These are phyloP conservation scores for Rhinogobio ventralis DNA, from an alignment of 2,797 vertebrate genomes.

Conservation along the genomic window DNA sequence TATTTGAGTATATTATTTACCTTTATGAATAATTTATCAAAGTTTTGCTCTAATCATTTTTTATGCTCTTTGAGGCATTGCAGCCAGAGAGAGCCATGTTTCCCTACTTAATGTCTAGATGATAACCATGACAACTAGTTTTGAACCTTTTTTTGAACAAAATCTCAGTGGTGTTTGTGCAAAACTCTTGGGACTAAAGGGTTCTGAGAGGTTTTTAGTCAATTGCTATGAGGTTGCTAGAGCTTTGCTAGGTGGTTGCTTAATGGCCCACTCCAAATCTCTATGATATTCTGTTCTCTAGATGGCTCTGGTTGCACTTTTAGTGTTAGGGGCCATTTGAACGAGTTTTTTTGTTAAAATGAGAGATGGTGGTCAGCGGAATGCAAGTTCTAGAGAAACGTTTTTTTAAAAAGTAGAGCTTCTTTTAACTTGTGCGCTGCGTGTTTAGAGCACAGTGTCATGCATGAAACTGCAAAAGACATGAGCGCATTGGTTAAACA, in stretches of 20 bases:
- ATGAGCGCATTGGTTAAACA: too few relatives aligned
- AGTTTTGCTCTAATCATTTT: neutral
- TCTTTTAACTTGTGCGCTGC: too few relatives aligned
- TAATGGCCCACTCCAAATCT: neutral
- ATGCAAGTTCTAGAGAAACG: too few relatives aligned
- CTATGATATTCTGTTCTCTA: neutral
- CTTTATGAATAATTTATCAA: neutral
- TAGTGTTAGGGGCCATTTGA: neutral
- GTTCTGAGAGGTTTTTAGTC: neutral
- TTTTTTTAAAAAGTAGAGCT: too few relatives aligned
- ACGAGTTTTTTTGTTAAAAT: neutral
- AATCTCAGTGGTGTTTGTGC: neutral
- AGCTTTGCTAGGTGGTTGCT: neutral
- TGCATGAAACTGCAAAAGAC: too few relatives aligned
- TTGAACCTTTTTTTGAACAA: neutral
- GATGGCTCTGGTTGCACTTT: neutral
- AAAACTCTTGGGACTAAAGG: neutral
- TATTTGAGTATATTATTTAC: neutral
- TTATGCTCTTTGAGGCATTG: slow-evolving; percentile 26
- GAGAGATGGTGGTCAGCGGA: neutral
- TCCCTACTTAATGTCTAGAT: neutral
- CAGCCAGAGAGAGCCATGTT: neutral
- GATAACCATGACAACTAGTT: neutral
- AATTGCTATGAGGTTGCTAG: neutral
- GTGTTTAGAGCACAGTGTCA: too few relatives aligned